phyloP scores from a whole-genome alignment of 2,888 invertebrate genomes.

The Stenolophus ochropezus region DNA sequence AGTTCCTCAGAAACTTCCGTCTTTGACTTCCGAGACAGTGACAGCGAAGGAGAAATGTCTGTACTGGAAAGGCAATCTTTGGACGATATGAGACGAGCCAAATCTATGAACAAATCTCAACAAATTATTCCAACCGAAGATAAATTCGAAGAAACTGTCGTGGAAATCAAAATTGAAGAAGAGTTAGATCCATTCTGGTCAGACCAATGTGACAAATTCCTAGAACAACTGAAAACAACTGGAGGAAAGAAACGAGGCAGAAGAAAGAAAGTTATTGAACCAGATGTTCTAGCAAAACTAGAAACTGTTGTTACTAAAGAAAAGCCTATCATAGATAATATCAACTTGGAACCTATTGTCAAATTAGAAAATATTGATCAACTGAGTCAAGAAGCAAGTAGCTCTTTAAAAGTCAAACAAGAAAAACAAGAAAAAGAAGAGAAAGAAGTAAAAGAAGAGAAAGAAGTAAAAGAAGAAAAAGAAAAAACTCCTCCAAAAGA shows the following conservation, averaged over 20 bases:
- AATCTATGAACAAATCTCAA: conserved; percentile 78
- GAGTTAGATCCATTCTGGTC: conserved; percentile 77
- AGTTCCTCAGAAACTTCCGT: conserved; percentile 80
- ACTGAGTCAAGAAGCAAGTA: background rate
- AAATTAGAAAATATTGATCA: conserved; percentile 62
- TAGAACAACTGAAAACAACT: conserved; percentile 82
- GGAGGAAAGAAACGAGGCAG: conserved; percentile 76
- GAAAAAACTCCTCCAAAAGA: conserved; percentile 12
- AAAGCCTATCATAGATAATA: conserved; percentile 64
- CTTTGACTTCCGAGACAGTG: conserved; percentile 80
- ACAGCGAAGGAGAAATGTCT: conserved; percentile 79
- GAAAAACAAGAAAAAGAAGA: conserved; percentile 58
- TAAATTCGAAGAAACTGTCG: conserved; percentile 65
- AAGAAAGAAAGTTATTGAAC: conserved; percentile 73
- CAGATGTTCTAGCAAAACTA: conserved; percentile 67
- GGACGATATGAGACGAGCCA: conserved; percentile 78
- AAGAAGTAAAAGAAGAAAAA: conserved; percentile 57
- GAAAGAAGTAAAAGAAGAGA: conserved; percentile 59
- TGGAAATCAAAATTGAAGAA: conserved; percentile 71
- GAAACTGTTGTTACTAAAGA: conserved; percentile 68
- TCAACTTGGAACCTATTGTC: conserved; percentile 62
- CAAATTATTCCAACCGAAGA: conserved; percentile 72
- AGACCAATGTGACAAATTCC: conserved; percentile 85
- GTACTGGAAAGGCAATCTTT: conserved; percentile 80
- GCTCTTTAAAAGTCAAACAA: background rate